These are phyloP conservation scores for Drosophila varians DNA, from an alignment of 1,140 invertebrate genomes.

Conservation along the genomic window DNA sequence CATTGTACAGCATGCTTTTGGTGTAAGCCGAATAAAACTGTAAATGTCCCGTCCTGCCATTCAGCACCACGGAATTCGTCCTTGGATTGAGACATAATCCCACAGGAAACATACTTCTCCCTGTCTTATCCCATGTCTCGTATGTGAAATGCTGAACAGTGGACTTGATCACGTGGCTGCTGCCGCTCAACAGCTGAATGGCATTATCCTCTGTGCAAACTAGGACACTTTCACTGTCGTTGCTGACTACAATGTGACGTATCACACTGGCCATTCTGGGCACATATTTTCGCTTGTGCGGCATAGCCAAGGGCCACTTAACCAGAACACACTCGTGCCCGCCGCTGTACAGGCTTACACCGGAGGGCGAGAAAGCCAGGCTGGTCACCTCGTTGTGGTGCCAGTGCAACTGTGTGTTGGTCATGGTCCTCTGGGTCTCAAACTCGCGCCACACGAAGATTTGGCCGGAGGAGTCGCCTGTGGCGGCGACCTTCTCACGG, in stretches of 20 bases:
- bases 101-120: slow-evolving; percentile 84
- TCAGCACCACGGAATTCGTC: slow-evolving; percentile 88
- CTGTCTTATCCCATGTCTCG: slow-evolving; percentile 84
- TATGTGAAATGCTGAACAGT: slow-evolving; percentile 89
- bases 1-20: slow-evolving; percentile 89
- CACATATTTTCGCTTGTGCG: slow-evolving; percentile 86
- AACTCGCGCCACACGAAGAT: slow-evolving; percentile 88
- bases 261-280: slow-evolving; percentile 90
- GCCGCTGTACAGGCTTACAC: slow-evolving; percentile 89
- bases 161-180: slow-evolving; percentile 85
- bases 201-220: slow-evolving; percentile 90
- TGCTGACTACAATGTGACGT: slow-evolving; percentile 87
- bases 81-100: slow-evolving; percentile 88
- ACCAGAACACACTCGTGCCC: slow-evolving; percentile 92
- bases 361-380: slow-evolving; percentile 88
- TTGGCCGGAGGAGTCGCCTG: slow-evolving; percentile 88
- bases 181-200: slow-evolving; percentile 87
- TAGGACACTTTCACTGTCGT: slow-evolving; percentile 87
- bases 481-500: slow-evolving; percentile 87
- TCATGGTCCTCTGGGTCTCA: slow-evolving; percentile 15
- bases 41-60: slow-evolving; percentile 90
- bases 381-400: slow-evolving; percentile 90
- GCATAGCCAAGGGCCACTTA: slow-evolving; percentile 87
- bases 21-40: slow-evolving; percentile 91
- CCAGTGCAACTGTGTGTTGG: slow-evolving; percentile 88